Percentiles rank a stretch among this genome's conserved stretches.
These are phyloP conservation scores for Thecocarcelia acutangulata DNA, from an alignment of 2,888 invertebrate genomes.

Conservation along the genomic window DNA sequence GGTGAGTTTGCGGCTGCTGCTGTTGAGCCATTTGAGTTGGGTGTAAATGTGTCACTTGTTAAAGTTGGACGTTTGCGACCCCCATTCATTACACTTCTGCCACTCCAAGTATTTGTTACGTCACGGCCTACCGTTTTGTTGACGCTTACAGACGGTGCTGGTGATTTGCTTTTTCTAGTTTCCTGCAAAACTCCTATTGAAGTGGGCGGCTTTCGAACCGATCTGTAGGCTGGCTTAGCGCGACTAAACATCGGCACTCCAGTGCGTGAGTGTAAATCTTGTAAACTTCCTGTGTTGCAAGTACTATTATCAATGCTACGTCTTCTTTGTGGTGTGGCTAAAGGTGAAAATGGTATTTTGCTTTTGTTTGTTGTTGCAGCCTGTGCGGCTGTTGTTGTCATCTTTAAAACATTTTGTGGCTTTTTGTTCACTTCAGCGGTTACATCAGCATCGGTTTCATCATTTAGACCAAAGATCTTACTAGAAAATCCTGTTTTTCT, in stretches of 20 bases:
- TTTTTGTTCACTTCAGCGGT: constrained; percentile 35
- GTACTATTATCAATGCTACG: constrained; percentile 79
- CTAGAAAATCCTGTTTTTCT: constrained; percentile 87
- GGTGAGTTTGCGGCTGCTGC: constrained; percentile 65
- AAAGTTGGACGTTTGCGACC: constrained; percentile 82
- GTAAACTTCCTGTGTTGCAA: constrained; percentile 76
- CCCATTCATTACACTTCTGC: constrained; percentile 82
- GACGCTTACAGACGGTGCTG: constrained; percentile 49
- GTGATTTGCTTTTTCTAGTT: constrained; percentile 62
- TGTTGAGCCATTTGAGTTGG: constrained; percentile 55
- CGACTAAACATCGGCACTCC: constrained; percentile 77
- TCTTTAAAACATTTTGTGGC: constrained; percentile 14
- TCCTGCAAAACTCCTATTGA: constrained; percentile 69
- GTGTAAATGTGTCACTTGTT: constrained; percentile 85
- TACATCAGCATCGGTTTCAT: constrained; percentile 75
- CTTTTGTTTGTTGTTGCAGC: constrained; percentile 75
- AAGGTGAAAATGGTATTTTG: constrained; percentile 81
- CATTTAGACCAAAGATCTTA: constrained; percentile 82
- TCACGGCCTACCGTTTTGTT: constrained; percentile 80
- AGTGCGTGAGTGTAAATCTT: constrained; percentile 76
- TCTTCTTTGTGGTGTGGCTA: constrained; percentile 76
- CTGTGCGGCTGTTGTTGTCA: not conserved
- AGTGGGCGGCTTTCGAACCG: constrained; percentile 80
- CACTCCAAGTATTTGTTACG: constrained; percentile 89
- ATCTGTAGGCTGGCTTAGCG: constrained; percentile 80